Conservation (phyloP, 64 coral and sea anemone species). For the Stylophora pistillata region DNA sequence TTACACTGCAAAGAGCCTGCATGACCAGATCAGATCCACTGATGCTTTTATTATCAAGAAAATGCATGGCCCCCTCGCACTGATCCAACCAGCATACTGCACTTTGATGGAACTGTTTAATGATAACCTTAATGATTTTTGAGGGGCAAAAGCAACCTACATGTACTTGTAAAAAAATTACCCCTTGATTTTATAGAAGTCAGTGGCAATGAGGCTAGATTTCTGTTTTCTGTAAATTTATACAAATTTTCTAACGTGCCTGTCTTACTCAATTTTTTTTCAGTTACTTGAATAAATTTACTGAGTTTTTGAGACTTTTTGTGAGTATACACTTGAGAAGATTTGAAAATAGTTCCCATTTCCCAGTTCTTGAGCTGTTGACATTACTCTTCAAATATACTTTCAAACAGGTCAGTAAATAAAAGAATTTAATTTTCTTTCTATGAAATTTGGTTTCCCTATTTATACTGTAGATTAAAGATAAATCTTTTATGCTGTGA, state of each 20-base stretch:
- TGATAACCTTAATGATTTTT: neutral
- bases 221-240: too few relatives aligned
- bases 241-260: too few relatives aligned
- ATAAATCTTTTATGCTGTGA: too few relatives aligned
- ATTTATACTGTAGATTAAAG: neutral
- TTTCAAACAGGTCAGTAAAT: constrained; percentile 84
- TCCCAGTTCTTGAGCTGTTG: constrained; percentile 90
- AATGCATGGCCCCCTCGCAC: too few relatives aligned
- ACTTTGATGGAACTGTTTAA: neutral
- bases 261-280: constrained; percentile 2
- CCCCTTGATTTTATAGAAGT: too few relatives aligned
- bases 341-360: constrained; percentile 94
- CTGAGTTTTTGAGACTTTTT: constrained; percentile 91
- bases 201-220: too few relatives aligned
- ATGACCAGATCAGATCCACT: too few relatives aligned
- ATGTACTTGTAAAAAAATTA: too few relatives aligned
- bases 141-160: too few relatives aligned
- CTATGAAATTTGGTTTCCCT: neutral
- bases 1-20: too few relatives aligned
- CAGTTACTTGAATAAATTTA: constrained; percentile 94
- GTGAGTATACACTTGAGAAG: constrained; percentile 90
- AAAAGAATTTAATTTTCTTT: neutral
- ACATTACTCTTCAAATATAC: constrained; percentile 93
- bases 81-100: too few relatives aligned
- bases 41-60: too few relatives aligned